Percentiles rank a stretch among this genome's conserved stretches.
Evolutionary conservation across 2,797 vertebrate genomes (phyloP).

Genomic region (Aselliscus stoliczkanus): DNA sequence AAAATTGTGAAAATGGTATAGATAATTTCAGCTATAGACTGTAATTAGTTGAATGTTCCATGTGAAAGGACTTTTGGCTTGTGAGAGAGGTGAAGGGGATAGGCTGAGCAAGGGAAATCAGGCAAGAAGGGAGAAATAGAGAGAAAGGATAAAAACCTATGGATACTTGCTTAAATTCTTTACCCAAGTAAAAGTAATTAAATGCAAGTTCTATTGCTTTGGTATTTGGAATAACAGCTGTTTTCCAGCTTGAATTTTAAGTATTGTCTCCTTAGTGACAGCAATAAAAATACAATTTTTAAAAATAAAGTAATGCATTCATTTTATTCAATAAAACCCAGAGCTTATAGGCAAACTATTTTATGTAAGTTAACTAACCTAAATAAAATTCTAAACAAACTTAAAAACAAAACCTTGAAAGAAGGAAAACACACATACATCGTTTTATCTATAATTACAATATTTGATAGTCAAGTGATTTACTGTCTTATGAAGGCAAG

Average conservation of each 20-base stretch:
- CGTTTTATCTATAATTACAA: background rate
- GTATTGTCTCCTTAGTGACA: background rate
- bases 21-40: background rate
- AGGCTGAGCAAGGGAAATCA: background rate
- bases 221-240: background rate
- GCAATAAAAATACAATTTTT: background rate
- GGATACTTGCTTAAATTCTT: background rate
- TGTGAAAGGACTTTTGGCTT: background rate
- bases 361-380: background rate
- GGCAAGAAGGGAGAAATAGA: background rate
- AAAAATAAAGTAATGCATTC: background rate
- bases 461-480: background rate
- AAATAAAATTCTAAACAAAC: constrained; percentile 21
- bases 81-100: background rate
- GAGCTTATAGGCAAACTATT: background rate
- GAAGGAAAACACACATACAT: background rate
- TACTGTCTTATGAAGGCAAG: background rate
- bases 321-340: background rate
- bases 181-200: background rate
- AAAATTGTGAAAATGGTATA: background rate
- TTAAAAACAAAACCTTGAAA: constrained; percentile 30
- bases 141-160: background rate
- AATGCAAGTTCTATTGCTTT: background rate
- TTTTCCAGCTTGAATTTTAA: constrained; percentile 35
- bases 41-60: background rate